These are phyloP conservation scores for Xiphorhynchus erythropygius DNA, from an alignment of 2,797 vertebrate species.

Conservation along the genomic window DNA sequence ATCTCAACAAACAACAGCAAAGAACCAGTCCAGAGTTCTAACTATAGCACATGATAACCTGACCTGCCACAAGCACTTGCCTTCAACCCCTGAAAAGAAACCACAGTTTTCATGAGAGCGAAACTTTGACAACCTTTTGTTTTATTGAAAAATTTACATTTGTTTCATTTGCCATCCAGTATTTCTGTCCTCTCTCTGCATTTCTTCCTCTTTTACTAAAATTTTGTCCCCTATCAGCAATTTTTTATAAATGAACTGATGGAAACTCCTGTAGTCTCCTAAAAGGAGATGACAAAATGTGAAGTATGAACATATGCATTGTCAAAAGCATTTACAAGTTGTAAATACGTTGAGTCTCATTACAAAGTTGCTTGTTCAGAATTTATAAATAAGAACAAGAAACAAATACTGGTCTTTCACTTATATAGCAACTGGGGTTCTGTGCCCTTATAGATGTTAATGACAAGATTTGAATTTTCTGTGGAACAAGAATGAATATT, in stretches of 20 bases:
- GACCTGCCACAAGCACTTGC: slow-evolving; percentile 17
- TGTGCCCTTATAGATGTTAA: not conserved
- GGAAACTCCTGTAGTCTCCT: not conserved
- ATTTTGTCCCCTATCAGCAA: not conserved
- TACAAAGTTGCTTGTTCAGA: not conserved
- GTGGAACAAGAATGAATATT: not conserved
- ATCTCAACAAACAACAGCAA: slow-evolving; percentile 69
- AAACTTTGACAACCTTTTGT: not conserved
- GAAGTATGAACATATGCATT: not conserved
- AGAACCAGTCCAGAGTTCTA: slow-evolving; percentile 37
- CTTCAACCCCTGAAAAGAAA: slow-evolving; percentile 14
- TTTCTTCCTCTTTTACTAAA: not conserved
- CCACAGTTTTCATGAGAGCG: not conserved
- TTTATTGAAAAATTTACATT: not conserved
- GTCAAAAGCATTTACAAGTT: not conserved
- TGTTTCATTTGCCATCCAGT: not conserved
- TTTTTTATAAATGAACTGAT: not conserved
- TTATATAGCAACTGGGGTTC: not conserved
- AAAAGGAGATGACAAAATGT: not conserved
- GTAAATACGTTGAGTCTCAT: not conserved
- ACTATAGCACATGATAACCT: slow-evolving; percentile 29
- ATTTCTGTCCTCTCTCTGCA: not conserved
- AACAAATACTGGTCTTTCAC: not conserved
- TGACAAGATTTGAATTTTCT: not conserved
- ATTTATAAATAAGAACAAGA: not conserved